Evolutionary conservation across 2,797 vertebrate genomes (phyloP).

Genomic region (Falco concolor): DNA sequence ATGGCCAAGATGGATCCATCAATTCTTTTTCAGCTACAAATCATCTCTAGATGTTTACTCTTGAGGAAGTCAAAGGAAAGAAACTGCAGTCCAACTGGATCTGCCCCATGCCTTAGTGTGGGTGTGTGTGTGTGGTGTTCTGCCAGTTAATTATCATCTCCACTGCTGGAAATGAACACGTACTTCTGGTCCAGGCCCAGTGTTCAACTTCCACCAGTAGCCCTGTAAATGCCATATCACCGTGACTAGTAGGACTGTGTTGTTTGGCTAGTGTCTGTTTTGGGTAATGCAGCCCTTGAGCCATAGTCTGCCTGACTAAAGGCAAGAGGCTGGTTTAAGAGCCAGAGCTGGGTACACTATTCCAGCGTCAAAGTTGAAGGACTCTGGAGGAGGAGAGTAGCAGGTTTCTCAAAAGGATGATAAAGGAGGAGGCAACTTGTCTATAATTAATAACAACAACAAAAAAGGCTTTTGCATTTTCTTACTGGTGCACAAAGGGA

Average conservation of each 20-base stretch:
- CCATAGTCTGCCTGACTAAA: background rate
- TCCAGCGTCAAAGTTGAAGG: background rate
- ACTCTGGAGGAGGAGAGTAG: background rate
- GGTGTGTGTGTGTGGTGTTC: background rate
- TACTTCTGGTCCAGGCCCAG: background rate
- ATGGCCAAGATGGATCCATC: background rate
- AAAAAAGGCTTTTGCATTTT: background rate
- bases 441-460: no score
- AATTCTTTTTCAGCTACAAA: background rate
- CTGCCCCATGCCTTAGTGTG: background rate
- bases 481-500: background rate
- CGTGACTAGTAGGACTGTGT: accelerated
- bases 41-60: background rate
- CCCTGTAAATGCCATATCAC: background rate
- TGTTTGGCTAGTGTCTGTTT: background rate
- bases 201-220: background rate
- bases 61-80: background rate
- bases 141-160: background rate
- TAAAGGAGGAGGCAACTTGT: background rate
- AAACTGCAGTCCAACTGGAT: background rate
- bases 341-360: background rate
- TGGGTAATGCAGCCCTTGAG: background rate
- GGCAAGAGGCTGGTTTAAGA: background rate
- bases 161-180: background rate
- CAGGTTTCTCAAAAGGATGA: background rate